phyloP scores from a whole-genome alignment of 2,113 vertebrate genomes.

The Hypocryptadius cinnamomeus region DNA sequence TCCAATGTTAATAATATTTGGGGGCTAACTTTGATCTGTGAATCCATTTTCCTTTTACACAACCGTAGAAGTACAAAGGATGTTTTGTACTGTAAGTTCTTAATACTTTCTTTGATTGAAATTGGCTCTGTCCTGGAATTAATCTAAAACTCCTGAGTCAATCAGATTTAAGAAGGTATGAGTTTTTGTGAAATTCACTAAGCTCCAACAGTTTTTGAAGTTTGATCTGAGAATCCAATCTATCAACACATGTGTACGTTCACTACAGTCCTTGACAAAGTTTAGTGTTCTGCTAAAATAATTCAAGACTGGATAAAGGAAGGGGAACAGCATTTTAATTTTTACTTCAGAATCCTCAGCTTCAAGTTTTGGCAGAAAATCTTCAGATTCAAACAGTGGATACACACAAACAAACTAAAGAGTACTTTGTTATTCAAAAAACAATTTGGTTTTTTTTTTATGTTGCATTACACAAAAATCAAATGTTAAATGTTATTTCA shows the following conservation, averaged over 20 bases:
- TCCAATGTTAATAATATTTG: not conserved
- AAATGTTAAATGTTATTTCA: not conserved
- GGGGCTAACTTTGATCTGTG: not conserved
- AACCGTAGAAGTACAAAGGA: not conserved
- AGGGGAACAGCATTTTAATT: not conserved
- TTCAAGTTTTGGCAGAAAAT: not conserved
- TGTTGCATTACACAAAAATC: not conserved
- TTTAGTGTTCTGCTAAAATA: not conserved
- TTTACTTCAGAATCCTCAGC: not conserved
- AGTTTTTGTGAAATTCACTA: not conserved
- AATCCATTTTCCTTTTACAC: not conserved
- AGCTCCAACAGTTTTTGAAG: constrained; percentile 14
- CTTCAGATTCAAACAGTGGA: not conserved
- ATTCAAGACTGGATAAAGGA: not conserved
- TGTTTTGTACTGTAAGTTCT: constrained; percentile 5
- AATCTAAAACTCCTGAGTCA: constrained; percentile 45
- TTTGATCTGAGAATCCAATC: not conserved
- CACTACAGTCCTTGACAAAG: not conserved
- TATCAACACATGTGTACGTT: not conserved
- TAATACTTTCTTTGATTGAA: constrained; percentile 29
- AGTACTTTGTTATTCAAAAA: not conserved
- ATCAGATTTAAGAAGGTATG: constrained; percentile 34
- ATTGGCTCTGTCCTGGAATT: constrained; percentile 29
- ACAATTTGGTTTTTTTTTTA: not conserved
- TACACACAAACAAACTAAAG: not conserved